phyloP scores from a whole-genome alignment of 2,797 vertebrate species.

The Paguma larvata region DNA sequence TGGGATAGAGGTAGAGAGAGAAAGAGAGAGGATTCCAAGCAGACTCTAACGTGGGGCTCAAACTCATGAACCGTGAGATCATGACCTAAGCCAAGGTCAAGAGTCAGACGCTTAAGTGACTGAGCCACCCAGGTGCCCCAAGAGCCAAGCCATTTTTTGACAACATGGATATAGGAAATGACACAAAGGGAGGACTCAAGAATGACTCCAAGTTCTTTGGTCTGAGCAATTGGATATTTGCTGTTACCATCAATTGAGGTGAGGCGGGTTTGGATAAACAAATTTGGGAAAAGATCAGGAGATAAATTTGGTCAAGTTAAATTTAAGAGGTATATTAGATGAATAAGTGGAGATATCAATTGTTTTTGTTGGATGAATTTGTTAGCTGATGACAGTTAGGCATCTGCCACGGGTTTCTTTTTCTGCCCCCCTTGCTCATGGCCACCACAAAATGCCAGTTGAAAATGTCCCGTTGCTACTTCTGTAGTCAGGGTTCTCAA shows the following conservation, averaged over 20 bases:
- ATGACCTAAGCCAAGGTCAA: too few species aligned
- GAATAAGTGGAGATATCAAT: background rate
- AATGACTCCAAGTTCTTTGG: background rate
- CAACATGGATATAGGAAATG: background rate
- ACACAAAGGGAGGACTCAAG: background rate
- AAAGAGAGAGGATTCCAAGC: too few species aligned
- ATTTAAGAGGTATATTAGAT: background rate
- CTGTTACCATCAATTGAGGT: background rate
- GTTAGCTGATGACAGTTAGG: background rate
- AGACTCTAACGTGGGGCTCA: too few species aligned
- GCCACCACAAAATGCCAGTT: background rate
- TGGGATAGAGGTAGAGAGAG: too few species aligned
- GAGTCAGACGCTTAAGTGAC: too few species aligned
- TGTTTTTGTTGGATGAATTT: background rate
- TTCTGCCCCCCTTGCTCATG: background rate
- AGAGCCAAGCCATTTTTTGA: background rate
- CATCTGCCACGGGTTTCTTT: background rate
- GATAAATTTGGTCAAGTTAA: background rate
- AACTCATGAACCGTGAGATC: too few species aligned
- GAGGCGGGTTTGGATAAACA: background rate
- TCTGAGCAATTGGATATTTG: background rate
- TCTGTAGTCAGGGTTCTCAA: background rate
- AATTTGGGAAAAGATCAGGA: background rate
- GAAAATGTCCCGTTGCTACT: background rate
- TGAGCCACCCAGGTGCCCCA: too few species aligned